phyloP scores from a whole-genome alignment of 2,888 invertebrate genomes.

The Drosophila nigritarsus region DNA sequence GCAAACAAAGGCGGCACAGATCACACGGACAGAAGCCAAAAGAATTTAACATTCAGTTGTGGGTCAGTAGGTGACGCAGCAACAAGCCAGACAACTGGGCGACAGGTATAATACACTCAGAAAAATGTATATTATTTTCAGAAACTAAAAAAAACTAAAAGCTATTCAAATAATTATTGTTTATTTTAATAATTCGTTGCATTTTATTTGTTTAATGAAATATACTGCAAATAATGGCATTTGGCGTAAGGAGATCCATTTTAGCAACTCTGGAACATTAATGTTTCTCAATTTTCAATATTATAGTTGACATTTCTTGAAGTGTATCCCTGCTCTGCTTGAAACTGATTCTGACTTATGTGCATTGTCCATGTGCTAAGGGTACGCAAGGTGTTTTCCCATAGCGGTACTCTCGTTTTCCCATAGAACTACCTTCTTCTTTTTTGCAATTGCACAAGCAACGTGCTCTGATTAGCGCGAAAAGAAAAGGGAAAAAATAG shows the following conservation, averaged over 20 bases:
- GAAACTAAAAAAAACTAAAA: background rate
- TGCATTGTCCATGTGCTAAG: constrained; percentile 7
- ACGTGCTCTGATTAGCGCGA: constrained; percentile 68
- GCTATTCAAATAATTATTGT: background rate
- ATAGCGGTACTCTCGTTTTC: constrained; percentile 32
- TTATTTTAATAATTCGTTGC: background rate
- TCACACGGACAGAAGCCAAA: constrained; percentile 43
- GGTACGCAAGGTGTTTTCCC: constrained; percentile 66
- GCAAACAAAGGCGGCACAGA: constrained; percentile 65
- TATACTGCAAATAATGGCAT: too few relatives aligned
- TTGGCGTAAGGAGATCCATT: background rate
- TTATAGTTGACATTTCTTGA: constrained; percentile 2
- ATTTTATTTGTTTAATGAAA: too few relatives aligned
- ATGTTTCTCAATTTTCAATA: background rate
- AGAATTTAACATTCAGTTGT: constrained; percentile 41
- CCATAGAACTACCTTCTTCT: constrained; percentile 1
- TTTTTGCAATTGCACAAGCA: constrained; percentile 71
- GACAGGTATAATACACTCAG: constrained; percentile 75
- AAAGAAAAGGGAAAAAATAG: constrained; percentile 11
- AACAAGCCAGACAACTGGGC: constrained; percentile 62
- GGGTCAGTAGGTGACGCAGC: constrained; percentile 70
- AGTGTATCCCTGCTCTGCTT: constrained; percentile 30
- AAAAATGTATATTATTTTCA: background rate
- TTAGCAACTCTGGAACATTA: background rate
- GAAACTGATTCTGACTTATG: constrained; percentile 9